These are phyloP conservation scores for Cyphomyrus plagiostoma DNA, from an alignment of 2,113 vertebrate genomes.

Conservation along the genomic window DNA sequence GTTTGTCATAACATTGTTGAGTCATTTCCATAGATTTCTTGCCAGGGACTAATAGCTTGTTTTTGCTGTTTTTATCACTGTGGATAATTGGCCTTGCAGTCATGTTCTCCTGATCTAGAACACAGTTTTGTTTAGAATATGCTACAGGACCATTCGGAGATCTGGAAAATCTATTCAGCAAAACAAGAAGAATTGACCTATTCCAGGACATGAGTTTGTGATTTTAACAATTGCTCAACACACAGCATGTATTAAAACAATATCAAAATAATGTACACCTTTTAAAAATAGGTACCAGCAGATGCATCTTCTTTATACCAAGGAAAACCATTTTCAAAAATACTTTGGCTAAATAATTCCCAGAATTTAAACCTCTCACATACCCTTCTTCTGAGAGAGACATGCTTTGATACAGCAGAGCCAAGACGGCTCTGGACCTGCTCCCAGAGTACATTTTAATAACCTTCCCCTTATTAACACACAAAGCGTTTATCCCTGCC, in stretches of 20 bases:
- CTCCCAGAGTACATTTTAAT: constrained; percentile 33
- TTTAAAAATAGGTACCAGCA: not conserved
- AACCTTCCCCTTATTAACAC: constrained; percentile 36
- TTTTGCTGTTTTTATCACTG: not conserved
- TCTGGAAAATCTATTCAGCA: not conserved
- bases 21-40: not conserved
- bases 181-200: not conserved
- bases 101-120: not conserved
- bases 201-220: not conserved
- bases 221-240: not conserved
- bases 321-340: not conserved
- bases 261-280: not conserved
- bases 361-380: not conserved
- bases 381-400: not conserved
- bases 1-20: not conserved
- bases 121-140: not conserved
- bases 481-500: constrained; percentile 18
- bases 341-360: not conserved
- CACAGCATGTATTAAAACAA: not conserved
- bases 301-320: not conserved
- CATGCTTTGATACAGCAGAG: constrained; percentile 23
- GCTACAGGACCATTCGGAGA: not conserved
- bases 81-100: not conserved
- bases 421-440: constrained; percentile 18
- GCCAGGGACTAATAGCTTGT: not conserved